Conservation (phyloP, 2,888 invertebrate species). For the Heliconius erato region DNA sequence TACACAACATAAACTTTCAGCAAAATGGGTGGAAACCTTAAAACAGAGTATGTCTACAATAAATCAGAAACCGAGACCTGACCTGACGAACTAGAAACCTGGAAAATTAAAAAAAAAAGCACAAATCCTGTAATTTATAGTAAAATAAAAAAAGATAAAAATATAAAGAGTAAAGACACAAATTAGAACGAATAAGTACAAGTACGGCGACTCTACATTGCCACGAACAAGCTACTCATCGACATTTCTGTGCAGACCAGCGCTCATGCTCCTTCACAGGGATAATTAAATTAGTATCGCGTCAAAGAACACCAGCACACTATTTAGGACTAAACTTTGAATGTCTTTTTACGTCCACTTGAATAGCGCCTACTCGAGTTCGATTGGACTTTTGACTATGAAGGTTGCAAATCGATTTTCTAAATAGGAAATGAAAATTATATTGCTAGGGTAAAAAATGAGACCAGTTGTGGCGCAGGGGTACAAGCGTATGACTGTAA, state of each 20-base stretch:
- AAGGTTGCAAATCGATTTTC: not conserved
- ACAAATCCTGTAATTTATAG: not conserved
- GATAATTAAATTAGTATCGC: conserved; percentile 80
- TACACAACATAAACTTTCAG: too few species aligned
- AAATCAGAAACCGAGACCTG: too few species aligned
- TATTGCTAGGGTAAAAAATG: too few species aligned
- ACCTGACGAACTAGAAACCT: too few species aligned
- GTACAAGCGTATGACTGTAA: too few species aligned
- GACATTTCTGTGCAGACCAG: conserved; percentile 63
- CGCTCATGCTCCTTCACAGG: conserved; percentile 71
- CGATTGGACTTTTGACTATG: not conserved
- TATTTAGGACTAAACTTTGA: conserved; percentile 66
- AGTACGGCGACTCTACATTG: conserved; percentile 45
- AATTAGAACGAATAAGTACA: conserved; percentile 35
- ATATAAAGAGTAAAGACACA: conserved; percentile 2
- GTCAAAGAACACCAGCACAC: conserved; percentile 65
- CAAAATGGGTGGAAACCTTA: too few species aligned
- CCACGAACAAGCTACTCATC: conserved; percentile 55
- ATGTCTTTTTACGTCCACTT: conserved; percentile 43
- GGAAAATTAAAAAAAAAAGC: not conserved
- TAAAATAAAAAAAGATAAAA: not conserved
- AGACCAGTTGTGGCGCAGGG: not conserved
- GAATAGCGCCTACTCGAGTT: not conserved
- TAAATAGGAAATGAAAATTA: too few species aligned
- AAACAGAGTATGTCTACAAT: too few species aligned